Conservation (phyloP, 2,797 vertebrate genomes). For the Sarcophilus harrisii region DNA sequence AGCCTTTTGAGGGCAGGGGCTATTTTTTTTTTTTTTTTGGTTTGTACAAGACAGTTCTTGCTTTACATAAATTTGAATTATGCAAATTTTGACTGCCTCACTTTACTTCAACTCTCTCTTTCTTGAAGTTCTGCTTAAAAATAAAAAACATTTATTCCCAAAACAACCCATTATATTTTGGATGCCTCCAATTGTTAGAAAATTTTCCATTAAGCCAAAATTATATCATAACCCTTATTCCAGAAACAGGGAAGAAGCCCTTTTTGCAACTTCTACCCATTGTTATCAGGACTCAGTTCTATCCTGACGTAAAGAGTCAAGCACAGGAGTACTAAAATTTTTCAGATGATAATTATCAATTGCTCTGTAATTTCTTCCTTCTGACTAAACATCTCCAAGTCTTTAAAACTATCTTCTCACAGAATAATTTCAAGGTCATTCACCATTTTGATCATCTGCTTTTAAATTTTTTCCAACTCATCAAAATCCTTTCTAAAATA, state of each 20-base stretch:
- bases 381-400: no score
- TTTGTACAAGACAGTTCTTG: background rate
- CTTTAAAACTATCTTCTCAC: no score
- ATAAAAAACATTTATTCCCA: background rate
- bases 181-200: background rate
- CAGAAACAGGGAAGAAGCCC: no score
- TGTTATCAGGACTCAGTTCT: background rate
- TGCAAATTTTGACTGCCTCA: background rate
- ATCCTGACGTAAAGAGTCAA: background rate
- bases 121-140: background rate
- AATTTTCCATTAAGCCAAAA: background rate
- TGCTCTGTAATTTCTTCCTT: background rate
- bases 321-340: background rate
- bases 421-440: no score
- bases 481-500: no score
- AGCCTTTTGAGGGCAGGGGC: background rate
- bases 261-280: background rate
- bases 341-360: background rate
- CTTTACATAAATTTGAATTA: background rate
- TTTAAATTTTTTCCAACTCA: no score
- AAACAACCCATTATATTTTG: background rate
- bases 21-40: background rate
- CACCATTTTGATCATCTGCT: no score
- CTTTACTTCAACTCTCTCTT: background rate
- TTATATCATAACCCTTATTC: background rate